Evolutionary conservation across 2,797 vertebrate species (phyloP).

Genomic region (Phrynocephalus guinanensis): DNA sequence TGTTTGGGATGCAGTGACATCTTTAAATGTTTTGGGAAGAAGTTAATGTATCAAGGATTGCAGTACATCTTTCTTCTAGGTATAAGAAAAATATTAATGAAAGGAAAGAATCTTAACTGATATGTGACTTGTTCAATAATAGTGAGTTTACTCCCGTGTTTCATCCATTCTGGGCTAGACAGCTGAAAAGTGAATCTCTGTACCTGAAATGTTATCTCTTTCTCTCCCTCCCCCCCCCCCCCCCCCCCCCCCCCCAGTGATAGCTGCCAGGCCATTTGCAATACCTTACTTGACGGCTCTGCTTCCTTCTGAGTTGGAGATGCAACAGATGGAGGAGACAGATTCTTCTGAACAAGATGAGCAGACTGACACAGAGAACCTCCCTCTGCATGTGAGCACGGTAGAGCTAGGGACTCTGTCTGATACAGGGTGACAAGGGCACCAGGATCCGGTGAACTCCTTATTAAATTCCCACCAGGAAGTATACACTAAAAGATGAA

Average conservation of each 20-base stretch:
- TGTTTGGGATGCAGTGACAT: background rate
- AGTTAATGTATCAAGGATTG: background rate
- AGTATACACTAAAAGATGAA: background rate
- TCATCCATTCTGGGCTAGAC: background rate
- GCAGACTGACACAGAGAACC: slow-evolving; percentile 93
- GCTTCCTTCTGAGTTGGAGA: slow-evolving; percentile 94
- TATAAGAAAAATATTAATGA: background rate
- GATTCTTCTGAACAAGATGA: slow-evolving; percentile 98
- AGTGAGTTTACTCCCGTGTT: background rate
- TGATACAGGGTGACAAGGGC: background rate
- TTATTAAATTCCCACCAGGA: background rate
- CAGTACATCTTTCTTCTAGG: background rate
- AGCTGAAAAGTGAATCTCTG: too few relatives aligned
- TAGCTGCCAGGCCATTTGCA: slow-evolving; percentile 88
- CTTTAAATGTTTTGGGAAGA: background rate
- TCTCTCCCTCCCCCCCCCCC: background rate
- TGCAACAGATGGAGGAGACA: slow-evolving; percentile 95
- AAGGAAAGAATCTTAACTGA: background rate
- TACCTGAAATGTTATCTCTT: background rate
- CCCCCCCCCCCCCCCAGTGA: slow-evolving; percentile 81
- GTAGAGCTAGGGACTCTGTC: slow-evolving; percentile 54
- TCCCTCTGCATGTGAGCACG: slow-evolving; percentile 82
- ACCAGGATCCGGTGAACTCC: background rate
- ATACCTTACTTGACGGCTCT: slow-evolving; percentile 96
- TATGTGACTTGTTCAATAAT: background rate